These are phyloP conservation scores for Spea bombifrons DNA, from an alignment of 2,113 vertebrate genomes.

Conservation along the genomic window DNA sequence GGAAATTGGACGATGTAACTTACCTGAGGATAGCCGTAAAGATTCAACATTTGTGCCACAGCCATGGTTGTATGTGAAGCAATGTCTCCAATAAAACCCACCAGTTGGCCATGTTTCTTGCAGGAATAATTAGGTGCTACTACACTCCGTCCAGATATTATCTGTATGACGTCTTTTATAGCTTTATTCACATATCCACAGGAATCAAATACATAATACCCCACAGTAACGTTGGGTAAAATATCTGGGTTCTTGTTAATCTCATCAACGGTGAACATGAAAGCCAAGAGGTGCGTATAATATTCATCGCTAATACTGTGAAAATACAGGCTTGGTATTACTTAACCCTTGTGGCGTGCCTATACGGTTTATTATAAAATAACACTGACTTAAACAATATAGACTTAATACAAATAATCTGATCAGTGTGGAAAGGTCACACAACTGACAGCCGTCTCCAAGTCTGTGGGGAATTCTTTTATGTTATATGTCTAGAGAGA, in stretches of 20 bases:
- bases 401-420: too few relatives aligned
- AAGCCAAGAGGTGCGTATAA: constrained; percentile 2
- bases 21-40: neutral
- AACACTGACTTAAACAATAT: too few relatives aligned
- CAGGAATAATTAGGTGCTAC: neutral
- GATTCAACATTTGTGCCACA: neutral
- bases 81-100: neutral
- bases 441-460: too few relatives aligned
- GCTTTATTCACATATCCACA: neutral
- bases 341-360: too few relatives aligned
- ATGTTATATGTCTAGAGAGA: too few relatives aligned
- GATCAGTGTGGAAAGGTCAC: too few relatives aligned
- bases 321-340: too few relatives aligned
- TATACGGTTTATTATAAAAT: too few relatives aligned
- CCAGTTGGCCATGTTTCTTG: neutral
- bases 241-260: neutral
- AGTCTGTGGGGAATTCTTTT: too few relatives aligned
- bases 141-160: neutral
- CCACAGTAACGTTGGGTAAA: neutral
- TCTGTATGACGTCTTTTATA: neutral
- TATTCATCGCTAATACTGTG: neutral
- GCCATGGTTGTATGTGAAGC: neutral
- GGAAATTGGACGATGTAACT: too few relatives aligned
- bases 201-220: neutral
- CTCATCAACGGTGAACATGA: constrained; percentile 1